Conservation (phyloP, 2,113 vertebrate genomes). For the Myxocyprinus asiaticus region DNA sequence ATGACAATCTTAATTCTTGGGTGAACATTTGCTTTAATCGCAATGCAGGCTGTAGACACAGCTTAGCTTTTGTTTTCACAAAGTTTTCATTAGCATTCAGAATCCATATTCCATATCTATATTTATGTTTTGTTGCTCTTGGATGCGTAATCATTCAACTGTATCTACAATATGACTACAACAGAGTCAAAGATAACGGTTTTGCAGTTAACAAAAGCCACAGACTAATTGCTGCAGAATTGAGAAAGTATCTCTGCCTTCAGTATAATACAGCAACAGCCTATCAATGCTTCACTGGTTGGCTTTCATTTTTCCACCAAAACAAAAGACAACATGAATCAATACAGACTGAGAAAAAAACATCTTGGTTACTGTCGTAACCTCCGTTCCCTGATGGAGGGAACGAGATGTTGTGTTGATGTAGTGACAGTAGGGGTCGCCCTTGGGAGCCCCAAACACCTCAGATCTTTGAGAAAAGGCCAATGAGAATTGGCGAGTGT, state of each 20-base stretch:
- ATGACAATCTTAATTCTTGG: no score
- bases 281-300: conserved; percentile 34
- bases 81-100: background rate
- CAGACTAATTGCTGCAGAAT: conserved; percentile 31
- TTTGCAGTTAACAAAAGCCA: conserved; percentile 3
- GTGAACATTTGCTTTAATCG: background rate
- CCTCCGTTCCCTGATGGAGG: no score
- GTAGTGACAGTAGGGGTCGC: no score
- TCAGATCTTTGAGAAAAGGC: no score
- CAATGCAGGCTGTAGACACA: background rate
- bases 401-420: no score
- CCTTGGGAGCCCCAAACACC: no score
- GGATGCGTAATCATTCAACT: background rate
- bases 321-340: conserved; percentile 7
- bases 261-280: conserved; percentile 9
- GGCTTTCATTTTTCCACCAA: conserved; percentile 19
- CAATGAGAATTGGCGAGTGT: no score
- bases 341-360: conserved; percentile 11
- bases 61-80: background rate
- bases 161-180: conserved; percentile 8
- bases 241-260: conserved; percentile 21
- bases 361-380: no score
- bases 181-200: conserved; percentile 3
- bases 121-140: background rate
- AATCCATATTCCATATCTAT: conserved; percentile 6